These are phyloP conservation scores for Enteromius mattozi DNA, from an alignment of 2,797 vertebrate species.

Conservation along the genomic window DNA sequence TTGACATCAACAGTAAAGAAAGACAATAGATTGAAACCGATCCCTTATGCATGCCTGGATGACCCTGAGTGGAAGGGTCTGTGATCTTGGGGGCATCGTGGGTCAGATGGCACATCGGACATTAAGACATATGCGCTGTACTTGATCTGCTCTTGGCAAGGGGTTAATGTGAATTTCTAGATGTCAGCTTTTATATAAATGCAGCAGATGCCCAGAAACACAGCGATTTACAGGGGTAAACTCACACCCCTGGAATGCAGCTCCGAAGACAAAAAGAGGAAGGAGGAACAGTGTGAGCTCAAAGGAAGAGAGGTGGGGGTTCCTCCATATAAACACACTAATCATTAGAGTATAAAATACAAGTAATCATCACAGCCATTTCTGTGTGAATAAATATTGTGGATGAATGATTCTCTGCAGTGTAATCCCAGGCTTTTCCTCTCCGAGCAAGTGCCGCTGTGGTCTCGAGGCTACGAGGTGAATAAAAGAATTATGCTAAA, in stretches of 20 bases:
- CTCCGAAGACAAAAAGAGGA: constrained; percentile 30
- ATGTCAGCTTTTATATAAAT: neutral
- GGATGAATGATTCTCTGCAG: constrained; percentile 22
- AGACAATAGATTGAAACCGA: neutral
- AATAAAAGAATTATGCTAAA: constrained; percentile 46
- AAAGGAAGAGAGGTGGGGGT: constrained; percentile 45
- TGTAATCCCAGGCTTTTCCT: constrained; percentile 31
- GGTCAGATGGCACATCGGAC: neutral
- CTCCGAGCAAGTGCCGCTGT: constrained; percentile 12
- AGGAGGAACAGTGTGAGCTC: constrained; percentile 37
- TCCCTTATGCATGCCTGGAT: neutral
- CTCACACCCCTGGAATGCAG: constrained; percentile 25
- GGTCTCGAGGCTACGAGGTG: constrained; percentile 33
- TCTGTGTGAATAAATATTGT: constrained; percentile 52
- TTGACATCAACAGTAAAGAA: neutral
- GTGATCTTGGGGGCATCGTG: neutral
- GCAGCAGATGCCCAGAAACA: constrained; percentile 1
- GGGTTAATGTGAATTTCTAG: constrained; percentile 4
- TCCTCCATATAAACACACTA: constrained; percentile 40
- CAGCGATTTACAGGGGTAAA: constrained; percentile 24
- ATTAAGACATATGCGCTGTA: neutral
- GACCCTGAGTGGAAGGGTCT: neutral
- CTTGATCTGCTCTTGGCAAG: constrained; percentile 1
- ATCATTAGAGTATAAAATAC: constrained; percentile 44
- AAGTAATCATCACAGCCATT: constrained; percentile 49